Base-by-base conservation (phyloP, 2,797 vertebrate genomes). In the Lacerta bilineata region DNA sequence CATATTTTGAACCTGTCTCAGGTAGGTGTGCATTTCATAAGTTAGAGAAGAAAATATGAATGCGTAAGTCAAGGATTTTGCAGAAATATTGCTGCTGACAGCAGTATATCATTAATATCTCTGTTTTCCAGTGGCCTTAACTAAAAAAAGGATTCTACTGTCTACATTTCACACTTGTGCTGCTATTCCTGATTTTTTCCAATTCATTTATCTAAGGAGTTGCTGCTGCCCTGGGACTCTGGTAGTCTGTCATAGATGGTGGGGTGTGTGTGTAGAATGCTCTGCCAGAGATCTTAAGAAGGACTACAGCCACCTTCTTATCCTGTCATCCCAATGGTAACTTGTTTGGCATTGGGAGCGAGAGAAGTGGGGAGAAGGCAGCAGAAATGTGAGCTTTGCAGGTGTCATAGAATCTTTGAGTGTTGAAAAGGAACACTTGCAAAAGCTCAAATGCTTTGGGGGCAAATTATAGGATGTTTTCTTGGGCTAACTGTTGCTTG, bases 111-210 rank as follows among this genome's bases (percentile, higher is more conserved):
- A 46, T 46, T 83, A 50, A 83, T 50, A 15, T 83, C 43, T 72
- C 46, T 11, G n/a, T 59, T n/a, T 36, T 29, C 11, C 55, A 39
- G 55, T 69, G 64, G n/a, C 1, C 13, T 20, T 25, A 83, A 33
- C n/a, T 71, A 50, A 83, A 36, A 36, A n/a, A 13, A 68, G 64
- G 39, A 72, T 83, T 83, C 82, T 29, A 50, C 41, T 83, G 33
- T 36, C 23, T 20, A 46, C 17, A 69, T 69, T 83, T 33, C 64
- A 50, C 10, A 41, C 8, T 78, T 41, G 23, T 41, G 13, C 25
- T 13, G 23, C 13, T 55, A 55, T 55, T 55, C 50, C 50, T 15
- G 50, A 55, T 55, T 55, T 55, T n/a, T n/a, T 8, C 77, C 23
- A 27, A 33, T 55, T n/a, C 46, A 33, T n/a, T n/a, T 29, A 79